Base-by-base conservation (phyloP, 2,113 vertebrate genomes). In the Oplegnathus fasciatus region DNA sequence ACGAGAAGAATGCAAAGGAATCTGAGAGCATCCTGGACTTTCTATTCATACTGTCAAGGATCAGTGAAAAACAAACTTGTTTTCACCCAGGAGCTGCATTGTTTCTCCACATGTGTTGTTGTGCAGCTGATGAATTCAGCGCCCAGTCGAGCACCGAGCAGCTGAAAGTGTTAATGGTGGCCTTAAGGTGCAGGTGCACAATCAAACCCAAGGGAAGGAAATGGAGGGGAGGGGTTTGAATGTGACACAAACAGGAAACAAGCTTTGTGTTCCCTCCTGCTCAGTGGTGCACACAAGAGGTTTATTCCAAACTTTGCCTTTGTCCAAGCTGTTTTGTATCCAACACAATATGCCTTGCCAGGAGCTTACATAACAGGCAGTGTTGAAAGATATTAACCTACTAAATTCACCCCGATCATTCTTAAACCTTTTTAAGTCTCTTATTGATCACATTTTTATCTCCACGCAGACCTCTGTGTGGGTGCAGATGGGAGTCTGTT, bases 201-300 rank as follows among this genome's bases (percentile, higher is more conserved):
- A 84, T 89, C 72, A 26, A 80, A 84, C 78, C 75, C 80, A n/a
- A 60, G 84, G 89, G 90, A 94, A 92, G 93, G 92, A 93, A 92
- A 85, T 88, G 84, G 70, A 78, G 90, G 80, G 93, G 92, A 88
- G 87, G 91, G 83, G 90, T 83, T 88, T 92, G 77, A 91, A 68
- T 81, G 90, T 85, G 86, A 87, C 91, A 92, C 93, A 93, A 93
- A 94, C 93, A 94, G 94, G 94, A 94, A 94, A 83, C 73, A 32
- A 88, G 83, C 79, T 61, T 42, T 82, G 72, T 91, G 86, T 93
- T 89, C 86, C 61, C 84, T 85, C 60, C 57, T 58, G 81, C 72
- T 78, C 78, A 60, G 78, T 60, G 62, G 61, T 8, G 54, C 62
- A 78, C 80, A 78, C 6, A 1, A 70, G 75, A 46, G 60, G 34